phyloP scores from a whole-genome alignment of 2,113 vertebrate species.

The Amazona vittata region DNA sequence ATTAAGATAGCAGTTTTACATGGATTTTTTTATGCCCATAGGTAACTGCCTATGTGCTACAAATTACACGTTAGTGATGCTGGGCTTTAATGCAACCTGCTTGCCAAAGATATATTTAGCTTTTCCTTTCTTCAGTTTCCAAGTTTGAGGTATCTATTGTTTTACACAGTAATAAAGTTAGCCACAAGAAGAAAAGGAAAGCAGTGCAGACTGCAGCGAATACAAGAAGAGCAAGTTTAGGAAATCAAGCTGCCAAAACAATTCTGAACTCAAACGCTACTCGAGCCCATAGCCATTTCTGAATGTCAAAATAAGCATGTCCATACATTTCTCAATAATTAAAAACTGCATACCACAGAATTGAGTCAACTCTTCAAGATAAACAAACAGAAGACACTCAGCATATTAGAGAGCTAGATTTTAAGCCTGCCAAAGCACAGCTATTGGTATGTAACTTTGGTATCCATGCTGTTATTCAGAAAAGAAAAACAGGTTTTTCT shows the following conservation, averaged over 20 bases:
- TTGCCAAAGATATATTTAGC: neutral
- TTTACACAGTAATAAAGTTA: conserved; percentile 1
- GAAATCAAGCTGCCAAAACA: conserved; percentile 41
- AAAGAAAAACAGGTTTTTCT: neutral
- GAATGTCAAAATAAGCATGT: neutral
- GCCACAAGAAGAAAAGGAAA: conserved; percentile 28
- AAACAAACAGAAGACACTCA: neutral
- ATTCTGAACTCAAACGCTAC: neutral
- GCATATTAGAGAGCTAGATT: neutral
- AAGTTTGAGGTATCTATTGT: conserved; percentile 16
- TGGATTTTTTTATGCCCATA: neutral
- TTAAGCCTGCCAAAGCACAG: neutral
- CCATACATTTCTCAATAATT: neutral
- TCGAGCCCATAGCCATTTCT: neutral
- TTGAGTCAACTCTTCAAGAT: neutral
- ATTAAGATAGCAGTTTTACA: neutral
- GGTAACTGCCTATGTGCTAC: neutral
- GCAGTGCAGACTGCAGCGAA: neutral
- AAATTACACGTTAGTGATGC: neutral
- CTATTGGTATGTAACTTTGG: neutral
- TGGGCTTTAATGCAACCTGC: neutral
- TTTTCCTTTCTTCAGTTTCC: conserved; percentile 21
- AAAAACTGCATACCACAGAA: neutral
- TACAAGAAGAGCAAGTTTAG: neutral
- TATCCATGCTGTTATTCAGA: neutral